phyloP scores from a whole-genome alignment of 2,888 invertebrate species.

The Eueremaeus valkanovi region DNA sequence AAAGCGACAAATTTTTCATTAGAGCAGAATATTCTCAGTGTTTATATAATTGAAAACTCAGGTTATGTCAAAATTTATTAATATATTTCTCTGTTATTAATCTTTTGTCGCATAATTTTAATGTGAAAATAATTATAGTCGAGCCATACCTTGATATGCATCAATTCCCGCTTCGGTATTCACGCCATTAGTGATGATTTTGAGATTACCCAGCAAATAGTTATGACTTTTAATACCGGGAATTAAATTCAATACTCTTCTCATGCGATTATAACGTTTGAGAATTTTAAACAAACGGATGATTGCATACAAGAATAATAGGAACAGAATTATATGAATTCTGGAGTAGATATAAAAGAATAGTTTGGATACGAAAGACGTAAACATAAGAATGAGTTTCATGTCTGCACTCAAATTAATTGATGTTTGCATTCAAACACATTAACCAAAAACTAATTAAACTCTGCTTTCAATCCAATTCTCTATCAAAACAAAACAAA shows the following conservation, averaged over 20 bases:
- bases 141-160: constrained; percentile 1
- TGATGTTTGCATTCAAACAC: too few relatives aligned
- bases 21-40: too few relatives aligned
- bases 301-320: background rate
- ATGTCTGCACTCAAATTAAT: too few relatives aligned
- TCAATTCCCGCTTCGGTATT: background rate
- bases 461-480: too few relatives aligned
- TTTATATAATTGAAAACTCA: too few relatives aligned
- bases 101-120: too few relatives aligned
- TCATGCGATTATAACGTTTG: background rate
- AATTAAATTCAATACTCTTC: background rate
- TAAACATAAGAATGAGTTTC: background rate
- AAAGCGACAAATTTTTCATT: too few relatives aligned
- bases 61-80: too few relatives aligned
- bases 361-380: background rate
- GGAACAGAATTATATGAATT: background rate
- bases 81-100: too few relatives aligned
- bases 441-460: too few relatives aligned
- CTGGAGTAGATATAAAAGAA: background rate
- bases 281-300: background rate
- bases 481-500: too few relatives aligned
- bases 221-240: constrained; percentile 1
- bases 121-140: background rate
- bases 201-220: background rate
- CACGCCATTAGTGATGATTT: background rate